Evolutionary conservation across 2,888 invertebrate genomes (phyloP).

Genomic region (Corythucha ciliata): DNA sequence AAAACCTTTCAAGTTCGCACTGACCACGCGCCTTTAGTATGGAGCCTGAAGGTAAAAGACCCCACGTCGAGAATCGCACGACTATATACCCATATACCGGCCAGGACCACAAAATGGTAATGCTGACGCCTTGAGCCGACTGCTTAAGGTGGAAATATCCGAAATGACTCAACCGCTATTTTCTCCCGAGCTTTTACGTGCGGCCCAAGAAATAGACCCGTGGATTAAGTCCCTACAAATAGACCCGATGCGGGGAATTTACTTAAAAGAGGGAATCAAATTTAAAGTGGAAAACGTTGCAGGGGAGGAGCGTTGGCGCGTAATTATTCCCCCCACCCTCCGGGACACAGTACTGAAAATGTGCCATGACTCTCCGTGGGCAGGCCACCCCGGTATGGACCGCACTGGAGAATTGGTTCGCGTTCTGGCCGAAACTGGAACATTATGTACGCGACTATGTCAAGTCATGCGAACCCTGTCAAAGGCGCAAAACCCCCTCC

Average conservation of each 20-base stretch:
- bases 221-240: neutral
- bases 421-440: neutral
- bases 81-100: neutral
- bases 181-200: too few species aligned
- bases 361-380: neutral
- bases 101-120: neutral
- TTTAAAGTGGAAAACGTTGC: neutral
- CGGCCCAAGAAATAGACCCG: neutral
- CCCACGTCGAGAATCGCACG: slow-evolving; percentile 2
- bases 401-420: neutral
- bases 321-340: neutral
- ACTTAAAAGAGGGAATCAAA: neutral
- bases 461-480: neutral
- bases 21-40: too few species aligned
- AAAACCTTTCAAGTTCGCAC: too few species aligned
- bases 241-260: too few species aligned
- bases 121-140: slow-evolving; percentile 9
- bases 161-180: neutral
- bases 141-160: neutral
- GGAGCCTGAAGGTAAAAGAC: too few species aligned
- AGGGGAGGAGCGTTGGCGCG: too few species aligned
- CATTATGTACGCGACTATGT: neutral
- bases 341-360: neutral
- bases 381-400: neutral
- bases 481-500: neutral